A percentile compares a stretch with the other conserved stretches of the same genome.
phyloP scores from a whole-genome alignment of 2,888 invertebrate species.

The Pherbina coryleti region DNA sequence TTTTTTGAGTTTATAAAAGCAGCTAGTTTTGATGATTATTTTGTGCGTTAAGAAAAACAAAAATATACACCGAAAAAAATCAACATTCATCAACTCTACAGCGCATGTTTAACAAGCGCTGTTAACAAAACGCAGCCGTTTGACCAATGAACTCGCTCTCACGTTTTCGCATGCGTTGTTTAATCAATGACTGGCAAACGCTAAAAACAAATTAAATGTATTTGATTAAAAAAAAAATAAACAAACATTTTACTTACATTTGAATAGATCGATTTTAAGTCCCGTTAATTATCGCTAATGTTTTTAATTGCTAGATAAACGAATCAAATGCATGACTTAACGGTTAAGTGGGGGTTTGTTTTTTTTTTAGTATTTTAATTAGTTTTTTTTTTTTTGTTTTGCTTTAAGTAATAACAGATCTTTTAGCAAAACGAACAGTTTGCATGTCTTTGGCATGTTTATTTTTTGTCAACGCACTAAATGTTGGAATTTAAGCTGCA shows the following conservation, averaged over 20 bases:
- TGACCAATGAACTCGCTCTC: slow-evolving; percentile 16
- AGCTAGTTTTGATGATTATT: no score
- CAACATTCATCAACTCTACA: no score
- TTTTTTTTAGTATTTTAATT: no score
- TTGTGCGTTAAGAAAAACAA: no score
- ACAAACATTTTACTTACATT: slow-evolving; percentile 9
- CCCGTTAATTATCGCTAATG: slow-evolving; percentile 13
- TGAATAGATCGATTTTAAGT: slow-evolving; percentile 16
- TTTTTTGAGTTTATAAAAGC: no score
- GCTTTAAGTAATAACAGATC: background rate
- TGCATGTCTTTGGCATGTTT: background rate
- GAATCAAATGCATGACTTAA: slow-evolving; percentile 9
- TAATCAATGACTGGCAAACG: background rate
- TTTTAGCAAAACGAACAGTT: background rate
- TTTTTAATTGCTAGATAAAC: background rate
- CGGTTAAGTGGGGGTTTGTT: slow-evolving; percentile 4
- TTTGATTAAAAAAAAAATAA: background rate
- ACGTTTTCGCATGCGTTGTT: background rate
- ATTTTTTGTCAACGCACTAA: background rate
- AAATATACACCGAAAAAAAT: no score
- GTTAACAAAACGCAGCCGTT: background rate
- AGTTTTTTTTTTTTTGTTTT: background rate
- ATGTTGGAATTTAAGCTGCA: slow-evolving; percentile 17
- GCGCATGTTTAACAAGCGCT: background rate
- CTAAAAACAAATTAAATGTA: background rate